phyloP scores from a whole-genome alignment of 2,888 invertebrate species.

The Uropetala carovei region DNA sequence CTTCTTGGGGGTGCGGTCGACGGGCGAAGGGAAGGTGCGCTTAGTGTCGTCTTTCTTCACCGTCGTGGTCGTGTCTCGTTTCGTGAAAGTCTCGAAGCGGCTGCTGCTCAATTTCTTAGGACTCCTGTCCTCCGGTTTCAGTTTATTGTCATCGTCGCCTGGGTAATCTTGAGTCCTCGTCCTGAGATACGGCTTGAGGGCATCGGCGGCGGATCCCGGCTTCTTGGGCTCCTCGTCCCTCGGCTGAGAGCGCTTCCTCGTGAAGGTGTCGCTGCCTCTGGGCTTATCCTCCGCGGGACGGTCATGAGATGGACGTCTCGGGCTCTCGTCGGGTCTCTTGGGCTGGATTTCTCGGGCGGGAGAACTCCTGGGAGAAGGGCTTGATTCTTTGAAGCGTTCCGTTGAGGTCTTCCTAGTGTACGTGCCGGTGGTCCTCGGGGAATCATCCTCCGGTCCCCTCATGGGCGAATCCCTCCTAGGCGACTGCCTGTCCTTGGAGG shows the following conservation, averaged over 20 bases:
- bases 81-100: constrained; percentile 50
- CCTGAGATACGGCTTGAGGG: constrained; percentile 43
- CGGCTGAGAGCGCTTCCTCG: constrained; percentile 41
- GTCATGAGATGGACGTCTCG: neutral
- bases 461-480: constrained; percentile 27
- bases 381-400: constrained; percentile 41
- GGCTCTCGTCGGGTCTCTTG: constrained; percentile 20
- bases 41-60: constrained; percentile 32
- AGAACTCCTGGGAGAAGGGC: constrained; percentile 53
- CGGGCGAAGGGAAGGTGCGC: neutral
- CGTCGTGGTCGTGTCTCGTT: constrained; percentile 21
- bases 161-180: constrained; percentile 39
- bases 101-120: constrained; percentile 56
- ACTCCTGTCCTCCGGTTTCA: constrained; percentile 15
- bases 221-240: constrained; percentile 39
- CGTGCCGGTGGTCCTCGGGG: neutral
- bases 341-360: constrained; percentile 26
- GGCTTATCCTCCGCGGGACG: neutral
- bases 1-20: constrained; percentile 30
- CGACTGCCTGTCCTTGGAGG: neutral
- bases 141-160: neutral
- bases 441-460: neutral
- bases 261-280: constrained; percentile 17
- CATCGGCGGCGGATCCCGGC: neutral
- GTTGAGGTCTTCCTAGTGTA: constrained; percentile 42